These are phyloP conservation scores for Zoanthus sociatus DNA, from an alignment of 92 coral and sea anemone genomes.

Conservation along the genomic window DNA sequence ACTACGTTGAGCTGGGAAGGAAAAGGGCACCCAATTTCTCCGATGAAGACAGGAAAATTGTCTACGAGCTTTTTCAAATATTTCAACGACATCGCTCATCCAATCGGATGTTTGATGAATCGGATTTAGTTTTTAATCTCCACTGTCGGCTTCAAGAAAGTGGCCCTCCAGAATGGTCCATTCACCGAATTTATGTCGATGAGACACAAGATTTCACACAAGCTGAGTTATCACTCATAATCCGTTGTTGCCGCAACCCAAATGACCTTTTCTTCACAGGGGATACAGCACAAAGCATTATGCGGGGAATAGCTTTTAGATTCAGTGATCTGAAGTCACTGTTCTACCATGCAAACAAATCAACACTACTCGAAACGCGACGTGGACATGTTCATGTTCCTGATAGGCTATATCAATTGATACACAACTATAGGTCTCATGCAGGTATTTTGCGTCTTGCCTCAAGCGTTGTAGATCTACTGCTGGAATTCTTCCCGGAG, in stretches of 20 bases:
- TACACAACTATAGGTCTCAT: conserved; percentile 66
- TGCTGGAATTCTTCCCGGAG: conserved; percentile 61
- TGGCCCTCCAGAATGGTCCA: conserved; percentile 84
- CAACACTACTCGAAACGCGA: conserved; percentile 41
- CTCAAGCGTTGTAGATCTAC: conserved; percentile 56
- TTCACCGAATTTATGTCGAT: conserved; percentile 92
- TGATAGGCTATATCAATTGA: conserved; percentile 56
- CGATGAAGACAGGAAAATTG: conserved; percentile 79
- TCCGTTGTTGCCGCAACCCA: conserved; percentile 92
- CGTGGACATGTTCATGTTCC: conserved; percentile 60
- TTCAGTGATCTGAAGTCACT: conserved; percentile 90
- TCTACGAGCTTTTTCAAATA: conserved; percentile 73
- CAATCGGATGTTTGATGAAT: conserved; percentile 90
- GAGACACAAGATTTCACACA: conserved; percentile 99
- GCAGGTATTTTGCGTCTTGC: conserved; percentile 63
- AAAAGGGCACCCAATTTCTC: conserved; percentile 94
- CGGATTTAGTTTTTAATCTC: conserved; percentile 87
- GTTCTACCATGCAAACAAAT: conserved; percentile 80
- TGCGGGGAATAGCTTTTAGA: conserved; percentile 98
- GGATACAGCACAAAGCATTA: conserved; percentile 98
- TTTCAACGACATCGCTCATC: conserved; percentile 73
- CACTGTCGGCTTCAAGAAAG: conserved; percentile 76
- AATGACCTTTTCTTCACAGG: conserved; percentile 95
- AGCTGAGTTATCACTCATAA: conserved; percentile 89
- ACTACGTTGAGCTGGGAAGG: conserved; percentile 83